These are phyloP conservation scores for Danio rerio DNA, from an alignment of 2,113 vertebrate genomes.

Conservation along the genomic window GRCz12tu NC_133180.1:40210501-40211000, in stretches of 20 bases:
- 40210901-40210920: too few species aligned
- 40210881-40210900: too few species aligned
- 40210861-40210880: too few species aligned
- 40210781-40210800: not conserved
- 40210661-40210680: too few species aligned
- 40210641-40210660: not conserved
- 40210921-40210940: too few species aligned
- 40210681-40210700: too few species aligned
- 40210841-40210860: too few species aligned
- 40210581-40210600: constrained; percentile 32
- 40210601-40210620: constrained; percentile 13
- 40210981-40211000: too few species aligned
- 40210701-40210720: too few species aligned
- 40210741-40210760: not conserved
- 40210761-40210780: not conserved
- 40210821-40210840: not conserved
- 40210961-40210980: too few species aligned
- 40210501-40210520: constrained; percentile 53
- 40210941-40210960: too few species aligned
- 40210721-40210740: not conserved
- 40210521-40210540: constrained; percentile 57
- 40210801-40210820: not conserved
- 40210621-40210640: not conserved
- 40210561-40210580: constrained; percentile 17
- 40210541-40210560: constrained; percentile 23